Evolutionary conservation across 2,888 invertebrate genomes (phyloP).

Genomic region (Poecilobothrus nobilitatus): DNA sequence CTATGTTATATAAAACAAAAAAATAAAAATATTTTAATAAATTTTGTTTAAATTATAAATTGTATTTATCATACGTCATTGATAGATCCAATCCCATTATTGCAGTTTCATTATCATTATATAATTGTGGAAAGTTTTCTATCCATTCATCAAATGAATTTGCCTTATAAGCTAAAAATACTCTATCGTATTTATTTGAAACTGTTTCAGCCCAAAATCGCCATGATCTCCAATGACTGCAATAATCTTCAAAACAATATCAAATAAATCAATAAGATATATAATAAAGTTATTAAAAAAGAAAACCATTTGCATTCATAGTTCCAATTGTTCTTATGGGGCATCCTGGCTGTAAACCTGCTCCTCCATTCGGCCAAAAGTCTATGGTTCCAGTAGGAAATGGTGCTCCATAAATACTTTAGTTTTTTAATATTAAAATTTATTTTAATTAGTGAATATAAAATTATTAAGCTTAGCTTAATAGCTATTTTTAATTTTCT

Average conservation of each 20-base stretch:
- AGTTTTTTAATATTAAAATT: background rate
- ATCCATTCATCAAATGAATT: conserved; percentile 46
- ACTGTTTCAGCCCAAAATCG: conserved; percentile 48
- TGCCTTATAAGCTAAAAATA: conserved; percentile 47
- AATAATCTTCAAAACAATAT: conserved; percentile 39
- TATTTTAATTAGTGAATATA: too few species aligned
- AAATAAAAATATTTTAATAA: background rate
- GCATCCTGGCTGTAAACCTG: conserved; percentile 26
- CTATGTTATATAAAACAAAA: background rate
- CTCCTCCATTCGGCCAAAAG: conserved; percentile 37
- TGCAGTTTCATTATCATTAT: background rate
- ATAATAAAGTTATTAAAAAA: background rate
- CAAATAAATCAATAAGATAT: background rate
- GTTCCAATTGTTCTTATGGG: conserved; percentile 22
- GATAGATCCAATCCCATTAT: conserved; percentile 17
- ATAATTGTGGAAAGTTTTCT: conserved; percentile 19
- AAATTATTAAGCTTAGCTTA: too few species aligned
- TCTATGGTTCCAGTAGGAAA: conserved; percentile 47
- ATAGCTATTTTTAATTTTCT: too few species aligned
- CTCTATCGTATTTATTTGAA: conserved; percentile 8
- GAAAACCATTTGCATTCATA: conserved; percentile 22
- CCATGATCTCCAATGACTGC: conserved; percentile 51
- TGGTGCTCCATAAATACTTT: conserved; percentile 47
- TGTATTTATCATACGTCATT: conserved; percentile 8
- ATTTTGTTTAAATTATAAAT: background rate